Evolutionary conservation across 2,888 invertebrate species (phyloP).

Genomic region (Spatulosminthurus flaviceps): DNA sequence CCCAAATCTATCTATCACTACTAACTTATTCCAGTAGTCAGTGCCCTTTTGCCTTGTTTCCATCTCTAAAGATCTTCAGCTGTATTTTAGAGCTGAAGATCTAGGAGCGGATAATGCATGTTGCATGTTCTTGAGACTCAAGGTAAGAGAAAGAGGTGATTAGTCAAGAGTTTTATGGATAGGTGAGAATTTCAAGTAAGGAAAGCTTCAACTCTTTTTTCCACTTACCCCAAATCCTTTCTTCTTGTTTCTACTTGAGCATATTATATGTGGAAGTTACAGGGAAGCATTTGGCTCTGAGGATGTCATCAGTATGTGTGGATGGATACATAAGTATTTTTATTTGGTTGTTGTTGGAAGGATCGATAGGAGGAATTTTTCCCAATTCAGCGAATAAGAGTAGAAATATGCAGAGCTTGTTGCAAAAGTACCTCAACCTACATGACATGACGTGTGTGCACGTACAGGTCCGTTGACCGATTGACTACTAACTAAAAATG

Average conservation of each 20-base stretch:
- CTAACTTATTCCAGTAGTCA: neutral
- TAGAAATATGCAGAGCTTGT: neutral
- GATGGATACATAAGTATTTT: neutral
- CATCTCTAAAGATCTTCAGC: no score
- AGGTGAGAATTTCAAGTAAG: neutral
- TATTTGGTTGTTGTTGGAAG: neutral
- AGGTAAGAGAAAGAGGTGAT: no score
- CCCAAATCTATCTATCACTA: neutral
- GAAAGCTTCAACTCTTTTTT: conserved; percentile 20
- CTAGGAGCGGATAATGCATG: no score
- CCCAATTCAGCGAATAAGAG: neutral
- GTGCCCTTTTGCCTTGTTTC: neutral
- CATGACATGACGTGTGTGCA: neutral
- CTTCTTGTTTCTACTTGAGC: neutral
- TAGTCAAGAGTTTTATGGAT: neutral
- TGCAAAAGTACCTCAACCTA: no score
- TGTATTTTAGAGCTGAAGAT: no score
- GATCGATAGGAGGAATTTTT: conserved; percentile 32
- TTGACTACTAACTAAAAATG: neutral
- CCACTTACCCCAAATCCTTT: conserved; percentile 26
- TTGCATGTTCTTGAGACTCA: no score
- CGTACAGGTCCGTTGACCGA: neutral
- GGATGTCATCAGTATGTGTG: conserved; percentile 40
- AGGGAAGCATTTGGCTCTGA: neutral
- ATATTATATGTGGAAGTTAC: neutral